Evolutionary conservation across 2,113 vertebrate species (phyloP), one percentile per base, ranked within the genome.

Genomic region (Eleginops maclovinus): DNA sequence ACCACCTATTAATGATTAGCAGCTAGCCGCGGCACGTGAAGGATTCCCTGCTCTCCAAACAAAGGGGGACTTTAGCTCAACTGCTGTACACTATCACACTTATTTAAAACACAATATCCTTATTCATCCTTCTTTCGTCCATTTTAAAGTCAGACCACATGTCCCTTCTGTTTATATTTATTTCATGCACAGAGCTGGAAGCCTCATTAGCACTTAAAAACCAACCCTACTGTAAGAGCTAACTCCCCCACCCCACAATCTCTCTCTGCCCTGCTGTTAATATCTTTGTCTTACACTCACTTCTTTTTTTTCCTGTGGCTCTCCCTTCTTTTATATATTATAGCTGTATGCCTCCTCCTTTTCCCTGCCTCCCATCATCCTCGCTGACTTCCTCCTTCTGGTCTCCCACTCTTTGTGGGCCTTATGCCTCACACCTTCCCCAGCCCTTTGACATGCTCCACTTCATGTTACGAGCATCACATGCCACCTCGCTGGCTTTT

Each of bases 401-500:
- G 67, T 84, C 75, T 69, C 72, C 75, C 62, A 44, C 72, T 86
- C 80, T 85, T 80, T 79, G 41, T 31, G 54, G 93, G 83, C 88
- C 91, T 83, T 50, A 67, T 62, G 88, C 86, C 87, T 84, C 88
- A 94, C 92, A 91, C 85, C 82, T 84, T 89, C 86, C 79, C 73
- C 68, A 60, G 79, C 84, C 87, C 90, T 89, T 83, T 84, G 92
- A 93, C 92, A 93, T 92, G 93, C 94, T 93, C 91, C 90, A 85
- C 93, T 93, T 92, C 86, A 83, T 88, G 91, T 93, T 93, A 91
- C 65, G 86, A 92, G 87, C 77, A 56, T 90, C 92, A 89, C 89
- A 83, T 82, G 83, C 63, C 87, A 82, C 84, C 79, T 89, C 81
- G 26, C 80, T 68, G 77, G 41, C 46, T 69, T 75, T 59, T 49